Evolutionary conservation across 2,113 vertebrate genomes (phyloP).

Genomic region (Sylvia atricapilla): DNA sequence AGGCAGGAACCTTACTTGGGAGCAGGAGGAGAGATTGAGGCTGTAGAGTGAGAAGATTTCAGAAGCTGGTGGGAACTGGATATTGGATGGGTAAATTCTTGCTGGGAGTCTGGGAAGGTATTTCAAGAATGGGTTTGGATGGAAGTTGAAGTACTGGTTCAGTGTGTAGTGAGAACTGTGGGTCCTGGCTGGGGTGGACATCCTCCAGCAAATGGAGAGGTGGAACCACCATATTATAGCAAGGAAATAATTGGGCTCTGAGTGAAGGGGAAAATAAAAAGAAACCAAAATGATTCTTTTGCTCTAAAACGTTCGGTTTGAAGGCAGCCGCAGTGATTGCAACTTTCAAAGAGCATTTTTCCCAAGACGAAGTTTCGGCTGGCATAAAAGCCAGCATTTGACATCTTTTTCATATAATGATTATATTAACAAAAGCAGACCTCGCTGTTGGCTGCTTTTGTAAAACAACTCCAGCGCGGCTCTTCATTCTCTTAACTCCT

Average conservation of each 20-base stretch:
- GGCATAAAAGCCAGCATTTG: slow-evolving; percentile 49
- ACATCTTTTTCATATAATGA: slow-evolving; percentile 27
- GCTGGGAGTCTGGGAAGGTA: not conserved
- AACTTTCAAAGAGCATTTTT: slow-evolving; percentile 41
- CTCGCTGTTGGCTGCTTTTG: slow-evolving; percentile 31
- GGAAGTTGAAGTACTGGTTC: not conserved
- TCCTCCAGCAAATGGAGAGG: not conserved
- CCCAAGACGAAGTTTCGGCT: slow-evolving; percentile 10
- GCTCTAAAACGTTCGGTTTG: slow-evolving; percentile 5
- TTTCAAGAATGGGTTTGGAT: not conserved
- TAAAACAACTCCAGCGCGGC: not conserved
- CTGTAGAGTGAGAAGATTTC: not conserved
- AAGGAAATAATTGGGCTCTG: not conserved
- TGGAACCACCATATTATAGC: not conserved
- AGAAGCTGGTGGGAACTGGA: not conserved
- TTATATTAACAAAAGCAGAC: slow-evolving; percentile 30
- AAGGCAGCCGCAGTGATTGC: not conserved
- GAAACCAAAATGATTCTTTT: not conserved
- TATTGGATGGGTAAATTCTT: not conserved
- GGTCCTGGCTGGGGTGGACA: not conserved
- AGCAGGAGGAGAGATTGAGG: not conserved
- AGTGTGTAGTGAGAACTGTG: not conserved
- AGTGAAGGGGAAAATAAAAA: not conserved
- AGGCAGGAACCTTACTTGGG: not conserved
- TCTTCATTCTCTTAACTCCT: not conserved